Evolutionary conservation across 2,113 vertebrate species (phyloP).

Genomic region (Ammodytes dubius): DNA sequence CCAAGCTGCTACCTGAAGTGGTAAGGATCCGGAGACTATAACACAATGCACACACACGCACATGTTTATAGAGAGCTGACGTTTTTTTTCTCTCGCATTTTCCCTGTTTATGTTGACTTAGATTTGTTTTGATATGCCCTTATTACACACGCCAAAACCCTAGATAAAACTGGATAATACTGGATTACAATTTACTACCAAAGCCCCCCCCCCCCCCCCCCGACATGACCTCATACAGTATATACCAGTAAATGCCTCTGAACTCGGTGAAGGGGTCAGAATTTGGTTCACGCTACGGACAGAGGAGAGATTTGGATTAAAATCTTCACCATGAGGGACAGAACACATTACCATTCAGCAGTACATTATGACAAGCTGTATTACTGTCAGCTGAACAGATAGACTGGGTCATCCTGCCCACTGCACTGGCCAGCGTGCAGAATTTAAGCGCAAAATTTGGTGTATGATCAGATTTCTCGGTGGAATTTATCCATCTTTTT

Average conservation of each 20-base stretch:
- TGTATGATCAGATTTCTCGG: constrained; percentile 48
- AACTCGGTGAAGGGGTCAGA: not conserved
- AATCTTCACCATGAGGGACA: constrained; percentile 27
- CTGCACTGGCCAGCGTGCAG: not conserved
- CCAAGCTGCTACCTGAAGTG: constrained; percentile 96
- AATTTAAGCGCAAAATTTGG: constrained; percentile 19
- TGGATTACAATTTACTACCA: not conserved
- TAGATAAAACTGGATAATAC: not conserved
- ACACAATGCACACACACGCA: too few species aligned
- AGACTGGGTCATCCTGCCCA: not conserved
- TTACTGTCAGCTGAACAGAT: constrained; percentile 4
- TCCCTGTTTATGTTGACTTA: not conserved
- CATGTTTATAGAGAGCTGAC: not conserved
- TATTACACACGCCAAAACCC: not conserved
- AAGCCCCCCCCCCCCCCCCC: too few species aligned
- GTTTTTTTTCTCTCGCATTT: not conserved
- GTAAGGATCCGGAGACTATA: constrained; percentile 82
- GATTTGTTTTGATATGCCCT: constrained; percentile 7
- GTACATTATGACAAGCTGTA: not conserved
- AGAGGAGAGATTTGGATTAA: constrained; percentile 23
- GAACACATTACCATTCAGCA: constrained; percentile 9
- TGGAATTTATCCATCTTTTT: constrained; percentile 38
- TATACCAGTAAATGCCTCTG: not conserved
- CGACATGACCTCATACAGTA: not conserved
- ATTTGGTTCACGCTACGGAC: constrained; percentile 1